Base-by-base conservation (phyloP, 2,113 vertebrate genomes). In the Porphyrio hochstetteri region DNA sequence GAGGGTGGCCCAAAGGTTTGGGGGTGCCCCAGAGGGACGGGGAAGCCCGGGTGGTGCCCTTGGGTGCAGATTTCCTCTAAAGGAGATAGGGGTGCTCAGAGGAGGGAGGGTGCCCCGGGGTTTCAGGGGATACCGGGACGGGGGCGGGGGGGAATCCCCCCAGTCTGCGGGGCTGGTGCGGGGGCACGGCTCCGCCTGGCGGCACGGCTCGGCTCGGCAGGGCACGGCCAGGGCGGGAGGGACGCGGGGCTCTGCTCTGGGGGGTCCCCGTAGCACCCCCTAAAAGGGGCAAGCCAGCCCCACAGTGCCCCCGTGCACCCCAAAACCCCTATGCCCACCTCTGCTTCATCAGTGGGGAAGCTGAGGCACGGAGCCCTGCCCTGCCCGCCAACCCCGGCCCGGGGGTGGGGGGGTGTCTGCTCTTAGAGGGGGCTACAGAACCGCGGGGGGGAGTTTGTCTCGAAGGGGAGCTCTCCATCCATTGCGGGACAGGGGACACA, bases 131-230 rank as follows among this genome's bases (percentile, higher is more conserved):
- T n/a, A 7, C 15, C 3, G 3, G 7, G 44, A 46, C 17, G 44
- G 3, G 44, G 16, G 2, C 17, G 44, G 3, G 44, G 16, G 2
- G 7, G 29, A 11, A 7, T 31, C 18, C 2, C 38, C 9, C 2
- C 3, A 16, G 14, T 29, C 53, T 63, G 20, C 0, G 2, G 33
- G 36, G 23, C 57, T 68, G 78, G n/a, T 10, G 14, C 1, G 1
- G n/a, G 23, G 46, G 1, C 63, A 84, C 0, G 0, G 29, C 56
- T 75, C 46, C 6, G 17, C 31, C 75, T 61, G 56, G 16, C 5
- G 24, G 53, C 48, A 29, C 4, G 3, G 24, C 42, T 20, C 7
- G 5, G 3, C 50, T 74, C 5, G 25, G 46, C 23, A 13, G 7
- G 9, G 55, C n/a, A 61, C 24, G 64, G 61, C 23, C 50, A 46